Conservation (phyloP, 2,113 vertebrate genomes). For the Sardina pilchardus region DNA sequence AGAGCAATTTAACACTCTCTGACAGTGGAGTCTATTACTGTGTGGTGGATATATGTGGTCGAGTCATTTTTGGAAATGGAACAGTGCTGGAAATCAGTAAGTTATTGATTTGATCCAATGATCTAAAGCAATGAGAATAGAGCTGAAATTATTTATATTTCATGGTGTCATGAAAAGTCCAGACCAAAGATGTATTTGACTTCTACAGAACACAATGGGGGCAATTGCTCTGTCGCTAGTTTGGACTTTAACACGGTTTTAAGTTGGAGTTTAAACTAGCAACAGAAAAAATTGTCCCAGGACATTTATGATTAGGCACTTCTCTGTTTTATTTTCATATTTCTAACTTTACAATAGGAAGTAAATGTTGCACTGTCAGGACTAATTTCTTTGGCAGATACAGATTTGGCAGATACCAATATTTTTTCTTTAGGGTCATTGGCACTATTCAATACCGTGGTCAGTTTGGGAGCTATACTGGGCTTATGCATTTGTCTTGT, state of each 20-base stretch:
- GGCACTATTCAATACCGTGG: not conserved
- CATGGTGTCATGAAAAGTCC: too few relatives aligned
- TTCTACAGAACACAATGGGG: too few relatives aligned
- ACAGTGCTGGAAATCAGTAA: not conserved
- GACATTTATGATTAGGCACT: too few relatives aligned
- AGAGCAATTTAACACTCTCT: not conserved
- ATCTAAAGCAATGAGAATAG: too few relatives aligned
- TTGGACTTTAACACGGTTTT: too few relatives aligned
- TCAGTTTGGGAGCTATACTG: not conserved
- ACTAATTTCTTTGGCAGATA: not conserved
- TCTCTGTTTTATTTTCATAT: too few relatives aligned
- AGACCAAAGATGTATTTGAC: too few relatives aligned
- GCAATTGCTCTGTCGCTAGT: too few relatives aligned
- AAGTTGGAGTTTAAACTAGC: too few relatives aligned
- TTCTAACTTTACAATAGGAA: not conserved
- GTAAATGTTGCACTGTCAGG: not conserved
- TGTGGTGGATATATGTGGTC: not conserved
- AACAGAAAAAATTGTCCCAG: too few relatives aligned
- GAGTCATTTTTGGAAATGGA: not conserved
- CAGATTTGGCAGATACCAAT: not conserved
- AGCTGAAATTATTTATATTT: too few relatives aligned
- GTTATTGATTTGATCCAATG: not conserved
- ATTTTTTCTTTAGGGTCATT: not conserved
- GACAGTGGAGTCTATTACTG: slow-evolving; percentile 1
- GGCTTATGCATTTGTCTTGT: not conserved